Evolutionary conservation across 2,888 invertebrate species (phyloP), one percentile per base, ranked within the genome.

Genomic region (Caenorhabditis sp.): DNA sequence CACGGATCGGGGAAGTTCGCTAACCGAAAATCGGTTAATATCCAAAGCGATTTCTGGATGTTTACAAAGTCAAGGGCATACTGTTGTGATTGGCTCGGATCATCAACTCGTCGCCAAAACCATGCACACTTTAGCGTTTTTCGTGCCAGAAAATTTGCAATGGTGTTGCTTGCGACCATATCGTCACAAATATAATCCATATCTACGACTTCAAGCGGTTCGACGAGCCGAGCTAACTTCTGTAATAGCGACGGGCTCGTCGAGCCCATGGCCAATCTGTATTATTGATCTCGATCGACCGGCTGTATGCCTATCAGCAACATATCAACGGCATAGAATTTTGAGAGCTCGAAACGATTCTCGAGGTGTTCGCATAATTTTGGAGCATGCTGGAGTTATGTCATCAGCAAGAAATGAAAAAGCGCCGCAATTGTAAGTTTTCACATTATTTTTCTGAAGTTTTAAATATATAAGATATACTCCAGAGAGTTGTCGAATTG

Each of bases 201-300:
- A 85, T 59, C 62, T 84, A 23, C 66, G 77, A 52, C 54, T 86
- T 20, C 86, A 87, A 67, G 84, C 82, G 1, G 74, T 86, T 12
- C 71, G 76, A 71, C 76, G 84, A 54, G 60, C 69, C 2, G 79
- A 83, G 56, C 66, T 81, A 12, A 66, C 71, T 21, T 63, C 68
- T 2, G 70, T 83, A 12, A 75, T 83, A 25, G 56, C 61, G 36
- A 63, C 67, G 26, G 79, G 78, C 23, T 66, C 70, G 10, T 66
- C 68, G 26, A 69, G 76, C 20, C 68, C 72, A 17, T 86, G 86
- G 85, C 84, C 86, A 2, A 66, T 81, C 21, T 82, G 83, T 50
- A 69, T 86, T 8, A 77, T 86, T 23, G 86, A 86, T 67, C 58
- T 85, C 2, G 85, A 87, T 54, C 66, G 81, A 53, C 63, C 73